phyloP scores from a whole-genome alignment of 2,888 invertebrate species.

The Argynnis bischoffii region DNA sequence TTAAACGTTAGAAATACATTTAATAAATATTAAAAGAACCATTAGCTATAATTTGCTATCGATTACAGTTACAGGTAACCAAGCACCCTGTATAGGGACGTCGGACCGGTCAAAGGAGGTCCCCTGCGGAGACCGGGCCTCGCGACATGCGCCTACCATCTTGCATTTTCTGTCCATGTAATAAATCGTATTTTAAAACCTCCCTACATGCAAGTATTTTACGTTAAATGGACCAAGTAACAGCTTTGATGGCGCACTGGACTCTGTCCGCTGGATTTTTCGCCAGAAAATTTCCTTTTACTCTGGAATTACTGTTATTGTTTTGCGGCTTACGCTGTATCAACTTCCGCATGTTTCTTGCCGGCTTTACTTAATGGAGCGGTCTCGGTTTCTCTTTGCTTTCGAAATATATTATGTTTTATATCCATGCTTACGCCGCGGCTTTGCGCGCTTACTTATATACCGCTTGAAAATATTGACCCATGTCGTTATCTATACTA shows the following conservation, averaged over 20 bases:
- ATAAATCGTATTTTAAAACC: conserved; percentile 67
- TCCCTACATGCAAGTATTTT: conserved; percentile 65
- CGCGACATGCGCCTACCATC: conserved; percentile 59
- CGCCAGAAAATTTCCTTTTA: conserved; percentile 66
- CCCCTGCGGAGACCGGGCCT: conserved; percentile 53
- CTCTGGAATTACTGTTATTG: conserved; percentile 71
- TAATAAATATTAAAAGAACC: conserved; percentile 22
- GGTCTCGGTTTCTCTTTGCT: conserved; percentile 11
- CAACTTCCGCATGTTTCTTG: conserved; percentile 39
- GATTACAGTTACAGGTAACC: conserved; percentile 40
- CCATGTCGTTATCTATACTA: too few relatives aligned
- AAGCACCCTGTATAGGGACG: conserved; percentile 38
- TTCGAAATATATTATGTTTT: not conserved
- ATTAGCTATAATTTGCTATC: conserved; percentile 46
- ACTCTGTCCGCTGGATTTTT: conserved; percentile 67
- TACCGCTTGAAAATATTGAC: not conserved
- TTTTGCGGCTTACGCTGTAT: conserved; percentile 47
- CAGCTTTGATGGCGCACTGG: conserved; percentile 65
- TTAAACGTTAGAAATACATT: conserved; percentile 18
- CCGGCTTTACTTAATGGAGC: conserved; percentile 33
- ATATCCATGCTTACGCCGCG: not conserved
- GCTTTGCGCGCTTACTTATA: conserved; percentile 1
- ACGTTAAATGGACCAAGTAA: conserved; percentile 78
- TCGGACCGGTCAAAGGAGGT: conserved; percentile 50
- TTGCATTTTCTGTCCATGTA: conserved; percentile 53